Evolutionary conservation across 2,888 invertebrate genomes (phyloP).

Genomic region (Hirtodrosophila confusa): DNA sequence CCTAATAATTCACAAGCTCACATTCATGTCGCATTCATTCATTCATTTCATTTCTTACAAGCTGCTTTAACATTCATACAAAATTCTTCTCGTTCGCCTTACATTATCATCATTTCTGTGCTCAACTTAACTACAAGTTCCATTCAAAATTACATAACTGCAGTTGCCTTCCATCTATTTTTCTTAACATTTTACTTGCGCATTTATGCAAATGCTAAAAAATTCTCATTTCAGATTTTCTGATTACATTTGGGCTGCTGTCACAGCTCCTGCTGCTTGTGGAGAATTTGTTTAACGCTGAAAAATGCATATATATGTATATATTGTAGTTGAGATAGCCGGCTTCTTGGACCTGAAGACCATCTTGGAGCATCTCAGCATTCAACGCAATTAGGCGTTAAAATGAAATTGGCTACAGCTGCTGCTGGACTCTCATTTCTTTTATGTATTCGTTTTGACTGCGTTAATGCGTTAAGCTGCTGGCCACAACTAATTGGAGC

Average conservation of each 20-base stretch:
- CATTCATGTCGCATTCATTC: conserved; percentile 12
- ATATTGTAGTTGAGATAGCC: conserved; percentile 3
- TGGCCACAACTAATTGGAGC: conserved; percentile 48
- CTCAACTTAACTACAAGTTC: conserved; percentile 15
- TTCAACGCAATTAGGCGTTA: conserved; percentile 34
- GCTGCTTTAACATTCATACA: conserved; percentile 30
- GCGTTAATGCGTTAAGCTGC: conserved; percentile 27
- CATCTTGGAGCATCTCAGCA: conserved; percentile 6
- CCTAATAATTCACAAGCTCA: conserved; percentile 9
- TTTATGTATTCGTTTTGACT: conserved; percentile 4
- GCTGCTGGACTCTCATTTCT: conserved; percentile 2
- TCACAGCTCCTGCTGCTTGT: conserved; percentile 14
- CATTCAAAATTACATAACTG: conserved; percentile 43
- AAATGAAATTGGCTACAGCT: conserved; percentile 24
- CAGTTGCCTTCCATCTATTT: conserved; percentile 17
- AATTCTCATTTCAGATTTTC: conserved; percentile 49
- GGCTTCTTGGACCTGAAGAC: background rate
- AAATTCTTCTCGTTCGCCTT: conserved; percentile 17
- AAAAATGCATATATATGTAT: conserved; percentile 41
- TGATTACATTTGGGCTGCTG: conserved; percentile 57
- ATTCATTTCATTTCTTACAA: conserved; percentile 7
- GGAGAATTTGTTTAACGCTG: conserved; percentile 26
- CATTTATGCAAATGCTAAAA: conserved; percentile 63
- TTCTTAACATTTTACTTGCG: conserved; percentile 7
- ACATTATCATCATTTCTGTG: conserved; percentile 21